Evolutionary conservation across 2,888 invertebrate genomes (phyloP), one percentile per base, ranked within the genome.

Genomic region (Agrotis segetum): DNA sequence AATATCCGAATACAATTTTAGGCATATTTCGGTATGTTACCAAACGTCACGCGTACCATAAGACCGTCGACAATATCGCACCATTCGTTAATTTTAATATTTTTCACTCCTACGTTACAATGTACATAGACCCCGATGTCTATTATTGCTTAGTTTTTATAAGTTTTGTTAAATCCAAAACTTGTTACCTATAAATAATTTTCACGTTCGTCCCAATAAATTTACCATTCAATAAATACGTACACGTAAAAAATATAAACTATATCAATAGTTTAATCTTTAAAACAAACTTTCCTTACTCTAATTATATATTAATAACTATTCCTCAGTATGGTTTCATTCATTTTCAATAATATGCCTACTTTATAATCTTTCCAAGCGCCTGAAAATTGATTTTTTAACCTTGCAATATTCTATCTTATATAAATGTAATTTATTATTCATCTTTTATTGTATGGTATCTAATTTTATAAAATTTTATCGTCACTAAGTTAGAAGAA

Each of bases 161-260:
- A 96, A 96, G 96, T 96, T 96, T 94, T 94, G 94, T 90, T 87
- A 74, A 87, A 89, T 89, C 93, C 96, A 96, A 96, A 96, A 96
- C 96, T 95, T 88, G 67, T 92, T 92, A 94, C 96, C 91, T 96
- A 96, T 95, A 95, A 95, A 95, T 96, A 96, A 95, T 96, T 95
- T 85, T 96, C 96, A 96, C 93, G 93, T 93, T 91, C 94, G 92
- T 94, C 95, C 95, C 95, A 93, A 96, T 96, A 96, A 96, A 94
- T 95, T 96, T 96, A 96, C 95, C 95, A 93, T 95, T 96, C 96
- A 96, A 96, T 96, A 96, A 96, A 96, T 96, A 96, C 96, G 94
- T 96, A 96, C 95, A 96, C 94, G 96, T 96, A 96, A 96, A 96
- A 96, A 96, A 96, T 96, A 96, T 96, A 96, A 96, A 96, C 96